A percentile compares a stretch with the other conserved stretches of the same genome.
Evolutionary conservation across 2,797 vertebrate genomes (phyloP).

Genomic region (Hoplostethus atlanticus): DNA sequence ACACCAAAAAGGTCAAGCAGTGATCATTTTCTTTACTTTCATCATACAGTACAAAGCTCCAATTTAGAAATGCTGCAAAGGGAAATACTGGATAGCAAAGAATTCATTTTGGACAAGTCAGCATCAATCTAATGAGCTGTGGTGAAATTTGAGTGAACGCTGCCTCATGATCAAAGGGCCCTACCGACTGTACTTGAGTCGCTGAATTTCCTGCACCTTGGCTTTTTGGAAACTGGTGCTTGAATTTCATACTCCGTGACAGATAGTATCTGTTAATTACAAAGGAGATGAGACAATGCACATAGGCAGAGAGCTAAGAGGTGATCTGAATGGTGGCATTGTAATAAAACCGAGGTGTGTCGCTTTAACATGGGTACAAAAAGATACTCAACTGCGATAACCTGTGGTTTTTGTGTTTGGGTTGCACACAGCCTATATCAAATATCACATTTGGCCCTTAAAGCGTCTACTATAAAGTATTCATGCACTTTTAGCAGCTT

Average conservation of each 20-base stretch:
- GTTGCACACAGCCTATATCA: constrained; percentile 15
- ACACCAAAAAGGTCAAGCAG: constrained; percentile 47
- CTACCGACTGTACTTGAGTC: neutral
- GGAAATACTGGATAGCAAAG: constrained; percentile 7
- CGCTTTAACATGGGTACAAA: constrained; percentile 40
- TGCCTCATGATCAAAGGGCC: neutral
- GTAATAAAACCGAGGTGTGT: constrained; percentile 47
- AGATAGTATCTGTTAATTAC: constrained; percentile 27
- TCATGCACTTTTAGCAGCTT: constrained; percentile 19
- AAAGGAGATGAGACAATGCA: constrained; percentile 35
- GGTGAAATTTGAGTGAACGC: constrained; percentile 19
- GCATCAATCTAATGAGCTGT: constrained; percentile 4
- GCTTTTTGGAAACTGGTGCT: constrained; percentile 17
- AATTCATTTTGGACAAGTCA: constrained; percentile 16
- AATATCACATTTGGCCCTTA: constrained; percentile 24
- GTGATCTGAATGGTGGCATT: constrained; percentile 26
- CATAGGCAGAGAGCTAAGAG: constrained; percentile 18
- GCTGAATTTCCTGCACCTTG: constrained; percentile 8
- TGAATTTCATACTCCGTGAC: constrained; percentile 46
- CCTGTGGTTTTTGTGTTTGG: constrained; percentile 3
- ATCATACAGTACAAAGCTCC: constrained; percentile 59
- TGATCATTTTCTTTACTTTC: constrained; percentile 29
- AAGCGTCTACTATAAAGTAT: constrained; percentile 9
- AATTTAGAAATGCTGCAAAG: constrained; percentile 27
- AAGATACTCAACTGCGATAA: constrained; percentile 42